Percentiles rank a stretch among this genome's conserved stretches.
Conservation (phyloP, 64 coral and sea anemone species). For the Dendrophyllia cribrosa region DNA sequence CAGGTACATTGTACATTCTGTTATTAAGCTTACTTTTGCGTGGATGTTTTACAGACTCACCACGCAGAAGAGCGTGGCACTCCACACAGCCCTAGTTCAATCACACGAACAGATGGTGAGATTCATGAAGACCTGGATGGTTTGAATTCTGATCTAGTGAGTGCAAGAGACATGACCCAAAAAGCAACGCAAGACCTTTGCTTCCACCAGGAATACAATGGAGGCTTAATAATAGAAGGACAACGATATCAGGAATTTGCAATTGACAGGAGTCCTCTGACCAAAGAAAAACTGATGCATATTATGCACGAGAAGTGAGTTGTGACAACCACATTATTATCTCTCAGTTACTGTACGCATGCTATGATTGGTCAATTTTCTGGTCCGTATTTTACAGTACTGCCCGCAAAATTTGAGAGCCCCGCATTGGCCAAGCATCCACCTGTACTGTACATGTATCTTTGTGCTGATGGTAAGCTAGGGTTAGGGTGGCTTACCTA, state of each 20-base stretch:
- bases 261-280: slow-evolving; percentile 76
- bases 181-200: slow-evolving; percentile 48
- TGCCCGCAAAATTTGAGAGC: too few relatives aligned
- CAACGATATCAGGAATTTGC: slow-evolving; percentile 70
- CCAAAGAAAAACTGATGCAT: slow-evolving; percentile 65
- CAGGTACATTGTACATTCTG: too few relatives aligned
- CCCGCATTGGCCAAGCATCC: too few relatives aligned
- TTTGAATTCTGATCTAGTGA: slow-evolving; percentile 63
- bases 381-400: too few relatives aligned
- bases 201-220: slow-evolving; percentile 44
- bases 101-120: slow-evolving; percentile 72
- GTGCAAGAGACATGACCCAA: slow-evolving; percentile 53
- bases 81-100: neutral
- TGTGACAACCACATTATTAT: neutral
- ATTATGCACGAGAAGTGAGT: slow-evolving; percentile 79
- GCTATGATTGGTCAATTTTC: too few relatives aligned
- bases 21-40: too few relatives aligned
- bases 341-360: too few relatives aligned
- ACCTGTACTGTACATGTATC: too few relatives aligned
- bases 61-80: neutral
- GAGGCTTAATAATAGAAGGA: slow-evolving; percentile 74
- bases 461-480: too few relatives aligned
- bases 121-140: slow-evolving; percentile 74
- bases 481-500: too few relatives aligned
- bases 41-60: neutral